Base-by-base conservation (phyloP, 2,888 invertebrate genomes). In the Scaptodrosophila latifasciaeformis region DNA sequence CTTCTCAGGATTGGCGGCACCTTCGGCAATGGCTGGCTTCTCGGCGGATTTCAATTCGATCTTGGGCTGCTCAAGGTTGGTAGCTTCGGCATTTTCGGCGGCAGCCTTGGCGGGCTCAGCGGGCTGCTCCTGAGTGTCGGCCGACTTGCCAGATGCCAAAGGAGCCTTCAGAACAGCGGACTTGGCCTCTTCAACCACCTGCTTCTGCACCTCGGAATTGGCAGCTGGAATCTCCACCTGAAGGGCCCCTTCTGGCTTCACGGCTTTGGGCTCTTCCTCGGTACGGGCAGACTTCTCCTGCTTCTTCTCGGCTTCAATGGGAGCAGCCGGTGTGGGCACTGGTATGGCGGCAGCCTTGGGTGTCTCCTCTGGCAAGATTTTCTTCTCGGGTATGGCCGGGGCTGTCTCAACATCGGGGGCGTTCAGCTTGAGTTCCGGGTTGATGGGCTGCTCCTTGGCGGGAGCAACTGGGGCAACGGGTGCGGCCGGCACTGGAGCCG, bases 381-480 rank as follows among this genome's bases (percentile, higher is more conserved):
- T 60, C 61, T 63, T 65, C 31, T 62, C 66, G 49, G 75, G 66
- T 39, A 70, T 43, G 21, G 72, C 61, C 27, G 67, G 70, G 2
- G 62, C 51, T 5, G 68, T 49, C 44, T 77, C 79, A 6, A 68
- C 67, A 50, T 77, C 77, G 42, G 76, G 76, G 24, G 64, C 62
- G 34, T 40, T 57, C 15, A 57, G 57, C 18, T 72, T 68, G 34
- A 74, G 52, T 15, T 65, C 65, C n/a, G 49, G 42, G 18, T 50
- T 62, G 35, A 68, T 72, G 29, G 49, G 49, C 6, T 59, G 35
- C 46, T 67, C 64, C 6, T 63, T 60, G 21, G 42, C 47, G 15
- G 59, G 51, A 35, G 48, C 58, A 34, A 56, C 50, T 18, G 51
- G 57, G 12, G 57, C 49, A 18, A 58, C 56, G 3, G 53, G 43